Evolutionary conservation across 2,888 invertebrate genomes (phyloP).

Genomic region (Tortricodes alternella): DNA sequence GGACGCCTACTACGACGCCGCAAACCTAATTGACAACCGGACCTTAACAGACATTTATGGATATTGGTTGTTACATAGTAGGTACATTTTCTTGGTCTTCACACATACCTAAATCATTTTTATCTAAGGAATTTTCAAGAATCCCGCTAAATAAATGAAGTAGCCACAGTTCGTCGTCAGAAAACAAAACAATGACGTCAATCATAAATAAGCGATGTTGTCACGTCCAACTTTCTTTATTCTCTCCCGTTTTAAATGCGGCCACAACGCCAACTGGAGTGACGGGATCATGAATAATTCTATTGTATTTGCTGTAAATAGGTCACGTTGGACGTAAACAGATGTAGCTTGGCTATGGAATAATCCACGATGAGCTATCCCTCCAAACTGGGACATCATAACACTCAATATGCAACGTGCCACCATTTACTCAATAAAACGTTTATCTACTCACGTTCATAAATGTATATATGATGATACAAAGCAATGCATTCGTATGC

Average conservation of each 20-base stretch:
- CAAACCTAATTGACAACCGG: too few species aligned
- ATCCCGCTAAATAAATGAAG: background rate
- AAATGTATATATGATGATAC: conserved; percentile 47
- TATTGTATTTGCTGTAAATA: conserved; percentile 66
- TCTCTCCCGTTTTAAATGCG: conserved; percentile 27
- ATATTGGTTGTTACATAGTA: too few species aligned
- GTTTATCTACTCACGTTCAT: conserved; percentile 32
- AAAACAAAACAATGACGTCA: conserved; percentile 5
- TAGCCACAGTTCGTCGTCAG: background rate
- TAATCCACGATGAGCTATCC: conserved; percentile 46
- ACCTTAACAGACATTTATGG: too few species aligned
- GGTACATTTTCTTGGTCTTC: too few species aligned
- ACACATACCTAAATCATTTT: too few species aligned
- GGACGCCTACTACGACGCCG: too few species aligned
- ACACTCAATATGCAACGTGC: conserved; percentile 30
- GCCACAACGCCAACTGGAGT: conserved; percentile 48
- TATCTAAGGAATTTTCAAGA: background rate
- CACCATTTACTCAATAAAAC: conserved; percentile 15
- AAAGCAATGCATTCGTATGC: conserved; percentile 51
- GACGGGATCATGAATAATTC: conserved; percentile 65
- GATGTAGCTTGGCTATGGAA: conserved; percentile 48
- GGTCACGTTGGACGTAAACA: conserved; percentile 65
- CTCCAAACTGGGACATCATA: conserved; percentile 49
- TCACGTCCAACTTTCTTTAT: conserved; percentile 28
- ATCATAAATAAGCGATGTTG: conserved; percentile 25